Base-by-base conservation (phyloP, 2,888 invertebrate species). In the Anthophora plumipes region DNA sequence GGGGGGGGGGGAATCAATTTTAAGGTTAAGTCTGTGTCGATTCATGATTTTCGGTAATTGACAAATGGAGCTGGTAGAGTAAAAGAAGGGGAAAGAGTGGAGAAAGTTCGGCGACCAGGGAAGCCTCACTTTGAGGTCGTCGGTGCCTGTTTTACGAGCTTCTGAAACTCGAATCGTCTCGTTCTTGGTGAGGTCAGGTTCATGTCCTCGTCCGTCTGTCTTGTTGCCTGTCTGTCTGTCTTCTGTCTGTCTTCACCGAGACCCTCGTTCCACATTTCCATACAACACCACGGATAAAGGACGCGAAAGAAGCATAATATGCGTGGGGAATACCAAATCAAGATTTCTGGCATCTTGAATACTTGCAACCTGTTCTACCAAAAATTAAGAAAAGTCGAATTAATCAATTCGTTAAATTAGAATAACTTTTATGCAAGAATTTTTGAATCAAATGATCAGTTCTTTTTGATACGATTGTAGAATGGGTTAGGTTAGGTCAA, bases 151-250 rank as follows among this genome's bases (percentile, higher is more conserved):
- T 70, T 84, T 61, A 64, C 78, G 77, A 79, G 43, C 52, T 39
- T 20, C 64, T 68, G 74, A 82, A 59, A 68, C 66, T 22, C 67
- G 39, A 54, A 63, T 73, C 77, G 81, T 77, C 73, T 64, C 82
- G 50, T 76, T 83, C 52, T 84, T 75, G 80, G 82, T 71, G 70
- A 87, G 85, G 84, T 87, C 85, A 84, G 82, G 84, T 83, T 87
- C 84, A 80, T 69, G 74, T 82, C 70, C 73, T 72, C 76, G 71
- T 60, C 31, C 41, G 73, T 78, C 77, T 54, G 77, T 76, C 72
- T 66, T 55, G 9, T 52, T 72, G 68, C 60, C 77, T 59, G 64
- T 55, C 77, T 39, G 69, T 68, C 50, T 14, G 67, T 64, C 54
- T 60, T 12, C 20, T 31, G 31, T 31, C 4, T 31, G 5, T 46